Percentiles rank a stretch among this genome's conserved stretches.
phyloP scores from a whole-genome alignment of 1,140 invertebrate species.

The Monochamus saltuarius region DNA sequence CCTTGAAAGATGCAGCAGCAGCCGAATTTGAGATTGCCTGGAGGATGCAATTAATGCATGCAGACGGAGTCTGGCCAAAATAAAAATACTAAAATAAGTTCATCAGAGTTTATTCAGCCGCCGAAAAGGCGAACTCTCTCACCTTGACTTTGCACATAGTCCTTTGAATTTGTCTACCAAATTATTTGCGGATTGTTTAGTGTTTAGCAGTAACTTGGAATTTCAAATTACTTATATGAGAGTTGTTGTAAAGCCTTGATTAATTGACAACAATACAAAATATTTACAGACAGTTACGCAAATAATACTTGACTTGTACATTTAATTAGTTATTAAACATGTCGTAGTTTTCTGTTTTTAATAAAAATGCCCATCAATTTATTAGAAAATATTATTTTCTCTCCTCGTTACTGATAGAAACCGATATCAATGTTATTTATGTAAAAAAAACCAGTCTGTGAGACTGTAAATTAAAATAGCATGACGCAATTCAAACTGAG shows the following conservation, averaged over 20 bases:
- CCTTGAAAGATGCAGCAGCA: constrained; percentile 23
- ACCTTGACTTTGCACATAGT: constrained; percentile 37
- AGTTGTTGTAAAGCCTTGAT: neutral
- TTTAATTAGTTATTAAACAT: no score
- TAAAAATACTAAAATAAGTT: constrained; percentile 39
- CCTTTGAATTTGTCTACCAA: constrained; percentile 32
- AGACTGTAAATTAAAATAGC: constrained; percentile 9
- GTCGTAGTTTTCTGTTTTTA: no score
- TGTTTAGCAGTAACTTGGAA: constrained; percentile 1
- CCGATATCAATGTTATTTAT: neutral
- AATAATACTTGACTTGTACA: no score
- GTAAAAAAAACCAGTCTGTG: constrained; percentile 5
- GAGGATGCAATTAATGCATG: constrained; percentile 43
- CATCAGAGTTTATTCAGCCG: constrained; percentile 32
- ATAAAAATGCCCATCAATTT: no score
- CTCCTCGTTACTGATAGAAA: no score
- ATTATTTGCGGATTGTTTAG: constrained; percentile 24
- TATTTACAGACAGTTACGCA: no score
- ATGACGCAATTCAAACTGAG: constrained; percentile 22
- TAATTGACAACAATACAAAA: no score
- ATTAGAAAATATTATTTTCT: no score
- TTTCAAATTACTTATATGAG: constrained; percentile 1
- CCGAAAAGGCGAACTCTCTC: constrained; percentile 35
- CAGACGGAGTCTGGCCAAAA: constrained; percentile 40
- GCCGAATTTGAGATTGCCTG: constrained; percentile 37